These are phyloP conservation scores for Hesperia comma DNA, from an alignment of 2,888 invertebrate species.

Conservation along the genomic window DNA sequence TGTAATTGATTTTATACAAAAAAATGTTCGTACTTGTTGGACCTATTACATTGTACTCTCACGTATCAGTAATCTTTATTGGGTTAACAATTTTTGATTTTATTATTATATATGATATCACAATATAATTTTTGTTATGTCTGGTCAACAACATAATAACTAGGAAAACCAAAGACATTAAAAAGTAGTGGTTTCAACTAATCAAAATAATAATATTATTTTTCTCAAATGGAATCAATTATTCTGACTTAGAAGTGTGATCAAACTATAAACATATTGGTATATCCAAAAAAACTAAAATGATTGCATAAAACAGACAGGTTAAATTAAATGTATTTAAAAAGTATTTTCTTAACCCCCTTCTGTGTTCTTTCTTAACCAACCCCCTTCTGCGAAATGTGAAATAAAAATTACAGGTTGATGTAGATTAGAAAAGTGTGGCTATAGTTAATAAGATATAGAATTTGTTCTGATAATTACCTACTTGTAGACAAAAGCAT, in stretches of 20 bases:
- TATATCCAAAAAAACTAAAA: not conserved
- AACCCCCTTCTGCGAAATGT: not conserved
- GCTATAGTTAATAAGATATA: constrained; percentile 3
- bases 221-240: not conserved
- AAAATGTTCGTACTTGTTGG: not conserved
- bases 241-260: not conserved
- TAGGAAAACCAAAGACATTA: not conserved
- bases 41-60: not conserved
- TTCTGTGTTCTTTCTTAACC: too few relatives aligned
- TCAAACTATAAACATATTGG: not conserved
- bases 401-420: not conserved
- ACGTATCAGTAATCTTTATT: not conserved
- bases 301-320: not conserved
- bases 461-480: constrained; percentile 2
- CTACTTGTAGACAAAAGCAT: not conserved
- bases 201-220: not conserved
- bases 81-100: not conserved
- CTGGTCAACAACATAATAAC: not conserved
- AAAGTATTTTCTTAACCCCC: not conserved
- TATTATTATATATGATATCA: not conserved
- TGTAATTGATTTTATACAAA: not conserved
- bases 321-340: not conserved
- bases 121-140: too few relatives aligned
- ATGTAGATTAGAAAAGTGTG: not conserved
- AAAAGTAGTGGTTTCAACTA: not conserved